Base-by-base conservation (phyloP, 2,113 vertebrate species). In the Misgurnus mizolepis region DNA sequence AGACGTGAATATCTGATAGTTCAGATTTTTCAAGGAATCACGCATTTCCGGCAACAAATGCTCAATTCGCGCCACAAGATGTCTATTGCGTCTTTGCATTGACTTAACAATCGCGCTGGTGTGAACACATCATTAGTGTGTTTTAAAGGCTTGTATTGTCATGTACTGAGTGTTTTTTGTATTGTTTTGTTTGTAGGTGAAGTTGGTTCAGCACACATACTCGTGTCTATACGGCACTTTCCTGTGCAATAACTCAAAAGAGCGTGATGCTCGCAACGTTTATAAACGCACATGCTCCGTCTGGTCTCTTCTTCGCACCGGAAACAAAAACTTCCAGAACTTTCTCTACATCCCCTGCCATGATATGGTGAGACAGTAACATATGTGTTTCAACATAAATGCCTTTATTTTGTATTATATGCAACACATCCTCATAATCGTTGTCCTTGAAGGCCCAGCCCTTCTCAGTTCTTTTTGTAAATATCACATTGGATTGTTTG, bases 261-360 rank as follows among this genome's bases (percentile, higher is more conserved):
- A 99, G 88, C 92, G 98, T 17, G 96, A 98, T 87, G 92, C 93
- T 27, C 95, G 93, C 73, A 98, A 96, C 89, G 93, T 98, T 90
- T 95, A 95, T 88, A 98, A 98, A 80, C 93, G 96, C 67, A 96
- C 96, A 27, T 99, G 98, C 90, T 99, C 98, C 0, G 95, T 97
- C 41, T 99, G 98, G 98, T 98, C 97, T 14, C 94, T 99, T 64
- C 93, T 99, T 17, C 93, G 98, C 82, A 92, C 94, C 0, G 96
- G 96, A 88, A 99, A 99, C 90, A 99, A 99, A 92, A 98, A 98
- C 91, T 99, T 99, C 85, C 97, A 98, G 88, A 99, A 99, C 86
- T 96, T 99, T 74, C 96, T 99, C 84, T 99, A 99, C 56, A 96
- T 97, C 87, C 95, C 97, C 0, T 92, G 95, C 27, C 95, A 95